Evolutionary conservation across 2,113 vertebrate genomes (phyloP).

Genomic region (Phrynosoma platyrhinos): DNA sequence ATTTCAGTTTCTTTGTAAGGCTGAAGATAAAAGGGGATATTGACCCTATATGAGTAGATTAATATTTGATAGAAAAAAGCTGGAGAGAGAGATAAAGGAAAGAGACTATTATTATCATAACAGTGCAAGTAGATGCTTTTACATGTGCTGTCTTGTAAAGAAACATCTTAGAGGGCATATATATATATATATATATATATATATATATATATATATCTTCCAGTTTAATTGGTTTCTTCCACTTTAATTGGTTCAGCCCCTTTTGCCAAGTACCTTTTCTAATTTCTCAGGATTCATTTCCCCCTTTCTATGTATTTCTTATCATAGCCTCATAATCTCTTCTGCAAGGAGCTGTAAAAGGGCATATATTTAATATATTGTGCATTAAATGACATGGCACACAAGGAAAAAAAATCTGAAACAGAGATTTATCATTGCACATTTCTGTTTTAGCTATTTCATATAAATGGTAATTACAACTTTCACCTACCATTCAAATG

Average conservation of each 20-base stretch:
- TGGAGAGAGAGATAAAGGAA: conserved; percentile 17
- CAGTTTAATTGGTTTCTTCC: conserved; percentile 20
- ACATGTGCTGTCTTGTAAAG: background rate
- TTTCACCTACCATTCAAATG: conserved; percentile 16
- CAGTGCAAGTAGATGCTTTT: background rate
- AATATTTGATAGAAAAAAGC: conserved; percentile 2
- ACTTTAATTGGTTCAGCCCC: conserved; percentile 34
- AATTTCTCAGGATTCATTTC: conserved; percentile 26
- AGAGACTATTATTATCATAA: background rate
- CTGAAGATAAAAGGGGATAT: conserved; percentile 29
- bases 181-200: background rate
- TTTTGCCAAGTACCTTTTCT: background rate
- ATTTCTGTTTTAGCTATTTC: conserved; percentile 20
- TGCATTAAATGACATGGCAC: background rate
- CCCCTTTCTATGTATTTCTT: conserved; percentile 1
- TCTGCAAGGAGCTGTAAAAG: conserved; percentile 23
- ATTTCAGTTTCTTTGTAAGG: conserved; percentile 18
- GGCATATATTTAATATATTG: conserved; percentile 12
- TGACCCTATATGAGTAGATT: conserved; percentile 10
- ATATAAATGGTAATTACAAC: conserved; percentile 5
- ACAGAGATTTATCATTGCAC: background rate
- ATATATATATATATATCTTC: background rate
- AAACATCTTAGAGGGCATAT: background rate
- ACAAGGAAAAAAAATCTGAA: background rate
- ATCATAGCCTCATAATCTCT: conserved; percentile 17